Conservation (phyloP, 2,888 invertebrate species). For the Sthenelais limicola region DNA sequence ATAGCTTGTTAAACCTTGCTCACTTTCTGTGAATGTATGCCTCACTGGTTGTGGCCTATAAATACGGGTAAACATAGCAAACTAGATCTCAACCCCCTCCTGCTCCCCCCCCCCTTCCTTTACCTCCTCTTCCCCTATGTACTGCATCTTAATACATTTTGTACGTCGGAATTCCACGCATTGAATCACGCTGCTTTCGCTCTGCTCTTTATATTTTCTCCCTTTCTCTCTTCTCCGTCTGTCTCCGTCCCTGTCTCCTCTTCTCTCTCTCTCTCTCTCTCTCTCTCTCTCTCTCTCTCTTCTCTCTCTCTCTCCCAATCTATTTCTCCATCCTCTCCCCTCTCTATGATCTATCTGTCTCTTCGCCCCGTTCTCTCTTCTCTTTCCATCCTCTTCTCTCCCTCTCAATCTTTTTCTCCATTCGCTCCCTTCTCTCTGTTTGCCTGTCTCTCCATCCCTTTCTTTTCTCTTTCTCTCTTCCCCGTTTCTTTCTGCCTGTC, state of each 20-base stretch:
- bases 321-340: not conserved
- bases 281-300: conserved; percentile 3
- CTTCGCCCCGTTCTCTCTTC: not conserved
- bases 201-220: too few species aligned
- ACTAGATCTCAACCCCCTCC: not conserved
- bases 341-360: too few species aligned
- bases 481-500: not conserved
- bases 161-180: too few species aligned
- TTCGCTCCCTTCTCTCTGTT: conserved; percentile 4
- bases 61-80: too few species aligned
- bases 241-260: conserved; percentile 7
- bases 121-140: too few species aligned
- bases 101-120: not conserved
- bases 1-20: too few species aligned
- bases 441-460: conserved; percentile 2
- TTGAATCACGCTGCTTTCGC: too few species aligned
- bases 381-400: not conserved
- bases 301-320: not conserved
- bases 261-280: conserved; percentile 13
- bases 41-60: too few species aligned
- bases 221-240: too few species aligned
- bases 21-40: too few species aligned
- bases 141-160: too few species aligned
- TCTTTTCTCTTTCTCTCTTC: conserved; percentile 1
- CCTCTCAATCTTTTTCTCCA: not conserved